These are phyloP conservation scores for Dimorphilus gyrociliatus DNA, from an alignment of 2,888 invertebrate genomes.

Conservation along the genomic window DNA sequence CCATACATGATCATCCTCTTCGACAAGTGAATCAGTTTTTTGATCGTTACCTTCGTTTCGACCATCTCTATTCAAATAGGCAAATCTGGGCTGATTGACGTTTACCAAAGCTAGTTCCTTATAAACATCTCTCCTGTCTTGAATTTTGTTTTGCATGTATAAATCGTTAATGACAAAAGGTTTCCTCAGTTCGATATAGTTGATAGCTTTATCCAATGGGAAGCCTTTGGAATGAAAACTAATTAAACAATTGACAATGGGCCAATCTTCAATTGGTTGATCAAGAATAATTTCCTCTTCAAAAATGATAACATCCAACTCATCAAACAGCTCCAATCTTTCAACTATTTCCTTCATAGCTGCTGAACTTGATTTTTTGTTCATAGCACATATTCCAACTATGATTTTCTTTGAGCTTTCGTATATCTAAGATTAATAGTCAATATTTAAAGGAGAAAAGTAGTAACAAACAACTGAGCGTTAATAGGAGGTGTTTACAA, in stretches of 20 bases:
- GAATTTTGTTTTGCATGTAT: constrained; percentile 93
- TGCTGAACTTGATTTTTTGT: constrained; percentile 94
- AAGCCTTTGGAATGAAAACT: constrained; percentile 97
- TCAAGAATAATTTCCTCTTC: constrained; percentile 87
- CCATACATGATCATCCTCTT: constrained; percentile 92
- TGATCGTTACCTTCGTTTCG: no score
- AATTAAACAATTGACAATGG: constrained; percentile 87
- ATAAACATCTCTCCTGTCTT: no score
- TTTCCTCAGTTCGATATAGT: constrained; percentile 76
- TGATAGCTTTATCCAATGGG: constrained; percentile 90
- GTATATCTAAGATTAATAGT: no score
- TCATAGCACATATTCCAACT: constrained; percentile 98
- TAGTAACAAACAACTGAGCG: no score
- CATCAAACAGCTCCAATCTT: constrained; percentile 74
- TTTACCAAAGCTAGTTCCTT: no score
- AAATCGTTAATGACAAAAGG: constrained; percentile 97
- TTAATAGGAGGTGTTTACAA: no score
- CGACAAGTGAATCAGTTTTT: no score
- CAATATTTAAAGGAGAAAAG: no score
- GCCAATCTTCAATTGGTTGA: constrained; percentile 94
- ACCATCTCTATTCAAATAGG: no score
- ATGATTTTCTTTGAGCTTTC: no score
- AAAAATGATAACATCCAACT: no score
- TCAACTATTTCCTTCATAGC: constrained; percentile 98
- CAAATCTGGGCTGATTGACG: no score